A percentile compares a stretch with the other conserved stretches of the same genome.
Conservation (phyloP, 1,140 invertebrate species). For the Lasioglossum baleicum region DNA sequence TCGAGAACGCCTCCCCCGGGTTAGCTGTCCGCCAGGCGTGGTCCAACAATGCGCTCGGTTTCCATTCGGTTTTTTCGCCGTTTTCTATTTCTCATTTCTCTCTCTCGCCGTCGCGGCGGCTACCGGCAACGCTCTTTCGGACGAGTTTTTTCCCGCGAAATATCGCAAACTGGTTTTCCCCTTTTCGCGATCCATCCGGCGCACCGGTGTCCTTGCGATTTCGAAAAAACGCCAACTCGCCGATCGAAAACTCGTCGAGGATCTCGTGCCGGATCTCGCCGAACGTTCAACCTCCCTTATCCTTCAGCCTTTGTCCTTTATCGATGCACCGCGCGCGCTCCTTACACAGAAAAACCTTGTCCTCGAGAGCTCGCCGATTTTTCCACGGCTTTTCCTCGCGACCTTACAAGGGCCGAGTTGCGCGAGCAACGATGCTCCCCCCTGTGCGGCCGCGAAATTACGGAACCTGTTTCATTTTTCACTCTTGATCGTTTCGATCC, state of each 20-base stretch:
- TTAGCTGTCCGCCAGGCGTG: conserved; percentile 30
- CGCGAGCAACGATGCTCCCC: too few species aligned
- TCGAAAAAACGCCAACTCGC: not conserved
- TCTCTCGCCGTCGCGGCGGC: not conserved
- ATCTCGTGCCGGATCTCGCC: too few species aligned
- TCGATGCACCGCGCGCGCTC: too few species aligned
- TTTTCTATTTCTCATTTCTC: not conserved
- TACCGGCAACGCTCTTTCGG: not conserved
- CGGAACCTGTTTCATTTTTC: too few species aligned
- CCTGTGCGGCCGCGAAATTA: too few species aligned
- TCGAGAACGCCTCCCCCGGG: not conserved
- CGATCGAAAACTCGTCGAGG: not conserved
- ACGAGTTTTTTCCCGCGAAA: not conserved
- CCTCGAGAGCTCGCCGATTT: too few species aligned
- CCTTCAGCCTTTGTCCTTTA: too few species aligned
- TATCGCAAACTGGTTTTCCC: conserved; percentile 28
- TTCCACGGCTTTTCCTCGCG: too few species aligned
- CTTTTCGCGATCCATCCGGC: not conserved
- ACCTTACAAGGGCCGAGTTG: too few species aligned
- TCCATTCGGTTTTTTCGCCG: not conserved
- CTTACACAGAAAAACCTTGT: too few species aligned
- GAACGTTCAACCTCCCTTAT: too few species aligned
- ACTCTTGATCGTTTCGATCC: too few species aligned
- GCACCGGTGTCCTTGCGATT: not conserved
- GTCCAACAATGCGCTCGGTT: conserved; percentile 38